A percentile compares a stretch with the other conserved stretches of the same genome.
phyloP scores from a whole-genome alignment of 2,797 vertebrate species.

The Mionectes olivaceus region DNA sequence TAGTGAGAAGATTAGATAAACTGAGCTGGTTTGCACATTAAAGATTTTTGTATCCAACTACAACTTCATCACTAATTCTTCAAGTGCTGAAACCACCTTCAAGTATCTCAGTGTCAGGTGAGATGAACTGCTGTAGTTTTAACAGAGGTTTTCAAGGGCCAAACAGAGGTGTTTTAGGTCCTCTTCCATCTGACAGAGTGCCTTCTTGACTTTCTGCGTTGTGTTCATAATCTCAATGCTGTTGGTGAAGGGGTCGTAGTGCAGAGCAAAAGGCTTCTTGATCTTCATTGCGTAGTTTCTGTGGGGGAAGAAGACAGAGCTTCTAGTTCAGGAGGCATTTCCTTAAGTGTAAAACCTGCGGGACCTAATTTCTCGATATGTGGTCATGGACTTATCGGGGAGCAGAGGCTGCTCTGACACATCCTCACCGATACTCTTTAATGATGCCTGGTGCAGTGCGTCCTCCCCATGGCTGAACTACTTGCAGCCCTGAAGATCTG shows the following conservation, averaged over 20 bases:
- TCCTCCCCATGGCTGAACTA: neutral
- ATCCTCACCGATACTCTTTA: neutral
- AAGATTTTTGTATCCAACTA: neutral
- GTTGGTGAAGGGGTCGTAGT: constrained; percentile 83
- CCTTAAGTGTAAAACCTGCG: neutral
- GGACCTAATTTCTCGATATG: neutral
- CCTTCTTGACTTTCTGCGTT: constrained; percentile 79
- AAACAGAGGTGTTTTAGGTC: constrained; percentile 81
- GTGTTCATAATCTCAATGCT: constrained; percentile 82
- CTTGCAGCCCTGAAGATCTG: neutral
- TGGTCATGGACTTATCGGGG: neutral
- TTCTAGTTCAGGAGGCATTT: neutral
- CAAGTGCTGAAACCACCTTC: neutral
- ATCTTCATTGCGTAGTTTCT: constrained; percentile 84
- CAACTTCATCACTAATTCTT: neutral
- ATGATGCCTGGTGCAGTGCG: neutral
- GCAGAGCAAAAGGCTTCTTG: constrained; percentile 81
- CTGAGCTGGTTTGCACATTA: neutral
- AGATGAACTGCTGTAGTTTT: neutral
- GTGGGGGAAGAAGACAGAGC: neutral
- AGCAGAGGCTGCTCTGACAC: neutral
- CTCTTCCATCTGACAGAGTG: constrained; percentile 78
- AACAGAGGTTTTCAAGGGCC: constrained; percentile 80
- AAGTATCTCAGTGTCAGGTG: neutral
- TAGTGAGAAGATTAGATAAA: neutral